phyloP scores from a whole-genome alignment of 2,113 vertebrate genomes.

The Pitta sordida region DNA sequence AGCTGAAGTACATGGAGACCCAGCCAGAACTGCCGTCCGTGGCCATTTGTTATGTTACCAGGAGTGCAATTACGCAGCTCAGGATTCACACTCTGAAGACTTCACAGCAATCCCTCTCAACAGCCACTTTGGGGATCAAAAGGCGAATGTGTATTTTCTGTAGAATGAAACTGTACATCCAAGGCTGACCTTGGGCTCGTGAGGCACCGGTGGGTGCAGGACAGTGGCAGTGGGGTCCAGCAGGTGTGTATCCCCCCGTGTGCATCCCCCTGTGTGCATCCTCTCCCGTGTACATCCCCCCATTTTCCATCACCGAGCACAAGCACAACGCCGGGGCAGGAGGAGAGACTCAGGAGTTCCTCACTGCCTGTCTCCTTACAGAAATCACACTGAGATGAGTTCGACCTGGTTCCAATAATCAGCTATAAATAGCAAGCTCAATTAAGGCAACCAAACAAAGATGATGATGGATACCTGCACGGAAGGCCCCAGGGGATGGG shows the following conservation, averaged over 20 bases:
- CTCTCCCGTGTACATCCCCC: not conserved
- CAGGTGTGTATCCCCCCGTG: not conserved
- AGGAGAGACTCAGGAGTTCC: not conserved
- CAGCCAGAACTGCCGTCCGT: not conserved
- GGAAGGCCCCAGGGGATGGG: not conserved
- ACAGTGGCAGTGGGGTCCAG: fast-evolving
- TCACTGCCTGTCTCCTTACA: not conserved
- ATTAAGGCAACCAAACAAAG: conserved; percentile 24
- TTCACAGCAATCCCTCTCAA: not conserved
- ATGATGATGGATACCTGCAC: not conserved
- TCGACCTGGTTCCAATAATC: conserved; percentile 40
- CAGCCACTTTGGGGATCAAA: not conserved
- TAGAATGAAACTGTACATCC: not conserved
- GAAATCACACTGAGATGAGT: not conserved
- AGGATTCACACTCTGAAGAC: not conserved
- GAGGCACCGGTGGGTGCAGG: fast-evolving
- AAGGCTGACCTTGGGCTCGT: not conserved
- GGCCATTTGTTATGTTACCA: not conserved
- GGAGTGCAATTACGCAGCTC: not conserved
- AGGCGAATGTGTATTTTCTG: not conserved
- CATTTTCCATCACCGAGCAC: not conserved
- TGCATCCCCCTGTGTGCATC: not conserved
- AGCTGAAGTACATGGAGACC: not conserved
- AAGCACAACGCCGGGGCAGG: fast-evolving
- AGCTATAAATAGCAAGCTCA: conserved; percentile 43